Evolutionary conservation across 1,140 invertebrate genomes (phyloP).

Genomic region (Pantala flavescens): DNA sequence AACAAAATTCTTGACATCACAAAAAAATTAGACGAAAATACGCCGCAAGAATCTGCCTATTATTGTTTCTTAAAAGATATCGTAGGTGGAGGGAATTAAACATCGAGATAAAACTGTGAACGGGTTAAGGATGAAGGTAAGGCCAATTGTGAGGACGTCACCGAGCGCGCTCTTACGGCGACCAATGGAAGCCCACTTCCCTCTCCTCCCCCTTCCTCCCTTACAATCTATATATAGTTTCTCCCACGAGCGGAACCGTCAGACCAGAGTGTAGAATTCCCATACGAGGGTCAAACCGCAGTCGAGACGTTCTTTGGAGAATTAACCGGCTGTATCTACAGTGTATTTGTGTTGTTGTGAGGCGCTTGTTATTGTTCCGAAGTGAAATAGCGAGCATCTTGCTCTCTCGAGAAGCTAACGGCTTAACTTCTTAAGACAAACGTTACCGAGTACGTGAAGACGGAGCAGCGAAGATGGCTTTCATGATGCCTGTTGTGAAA

Average conservation of each 20-base stretch:
- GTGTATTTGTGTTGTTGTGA: no score
- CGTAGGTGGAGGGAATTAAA: no score
- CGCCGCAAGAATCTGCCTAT: no score
- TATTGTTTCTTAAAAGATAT: no score
- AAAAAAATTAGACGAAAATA: background rate
- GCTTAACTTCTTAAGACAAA: no score
- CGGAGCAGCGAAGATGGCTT: constrained; percentile 56
- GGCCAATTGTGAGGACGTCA: background rate
- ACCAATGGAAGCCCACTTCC: background rate
- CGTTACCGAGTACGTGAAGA: background rate
- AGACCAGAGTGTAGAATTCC: background rate
- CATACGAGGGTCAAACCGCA: background rate
- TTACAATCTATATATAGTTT: background rate
- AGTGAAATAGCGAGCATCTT: no score
- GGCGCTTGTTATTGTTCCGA: no score
- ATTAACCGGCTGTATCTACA: no score
- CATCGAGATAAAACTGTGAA: background rate
- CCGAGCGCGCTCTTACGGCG: background rate
- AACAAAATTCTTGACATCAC: background rate
- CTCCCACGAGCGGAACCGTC: background rate
- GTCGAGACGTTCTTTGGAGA: background rate
- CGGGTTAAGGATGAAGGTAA: background rate
- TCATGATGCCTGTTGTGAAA: constrained; percentile 88
- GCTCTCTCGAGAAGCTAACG: no score
- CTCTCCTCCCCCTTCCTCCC: background rate